Evolutionary conservation across 2,888 invertebrate species (phyloP).

Genomic region (Apoderus coryli): DNA sequence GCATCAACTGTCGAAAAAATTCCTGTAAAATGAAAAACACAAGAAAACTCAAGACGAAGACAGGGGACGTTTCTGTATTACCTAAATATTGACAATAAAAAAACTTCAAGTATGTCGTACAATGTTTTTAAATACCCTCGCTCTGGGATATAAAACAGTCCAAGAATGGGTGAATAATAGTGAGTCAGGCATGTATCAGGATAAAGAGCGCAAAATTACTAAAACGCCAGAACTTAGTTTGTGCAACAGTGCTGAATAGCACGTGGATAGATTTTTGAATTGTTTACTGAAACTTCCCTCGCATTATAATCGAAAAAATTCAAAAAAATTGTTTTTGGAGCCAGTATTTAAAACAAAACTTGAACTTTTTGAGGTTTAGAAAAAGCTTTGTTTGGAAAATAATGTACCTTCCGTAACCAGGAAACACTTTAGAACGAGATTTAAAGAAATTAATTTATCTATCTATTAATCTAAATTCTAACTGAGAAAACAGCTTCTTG

Average conservation of each 20-base stretch:
- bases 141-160: conserved; percentile 9
- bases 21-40: conserved; percentile 1
- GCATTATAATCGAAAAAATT: conserved; percentile 6
- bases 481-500: too few relatives aligned
- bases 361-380: conserved; percentile 8
- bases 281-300: conserved; percentile 11
- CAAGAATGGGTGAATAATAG: conserved; percentile 10
- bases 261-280: conserved; percentile 9
- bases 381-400: conserved; percentile 5
- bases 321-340: conserved; percentile 11
- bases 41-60: conserved; percentile 1
- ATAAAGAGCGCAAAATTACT: conserved; percentile 5
- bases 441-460: conserved; percentile 1
- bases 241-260: conserved; percentile 1
- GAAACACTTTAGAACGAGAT: not conserved
- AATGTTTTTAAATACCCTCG: conserved; percentile 3
- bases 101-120: conserved; percentile 1
- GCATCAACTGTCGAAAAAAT: not conserved
- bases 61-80: conserved; percentile 2
- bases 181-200: conserved; percentile 6
- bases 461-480: too few relatives aligned
- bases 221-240: not conserved
- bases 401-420: conserved; percentile 1
- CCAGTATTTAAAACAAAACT: conserved; percentile 6
- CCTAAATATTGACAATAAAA: conserved; percentile 2